Percentiles rank a stretch among this genome's conserved stretches.
phyloP scores from a whole-genome alignment of 2,797 vertebrate genomes.

The Pyrocephalus nanus region DNA sequence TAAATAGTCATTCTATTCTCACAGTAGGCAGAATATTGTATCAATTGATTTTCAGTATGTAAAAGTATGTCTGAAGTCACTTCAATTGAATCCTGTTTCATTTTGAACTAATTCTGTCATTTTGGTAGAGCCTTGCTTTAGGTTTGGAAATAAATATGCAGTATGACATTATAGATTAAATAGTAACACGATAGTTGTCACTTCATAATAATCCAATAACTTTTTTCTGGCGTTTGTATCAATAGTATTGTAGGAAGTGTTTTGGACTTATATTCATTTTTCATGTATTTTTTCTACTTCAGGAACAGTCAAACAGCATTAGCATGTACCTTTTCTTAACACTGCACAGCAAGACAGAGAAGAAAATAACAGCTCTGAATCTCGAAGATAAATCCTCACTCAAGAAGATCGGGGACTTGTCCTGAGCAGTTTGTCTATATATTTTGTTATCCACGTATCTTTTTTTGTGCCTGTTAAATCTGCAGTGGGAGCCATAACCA shows the following conservation, averaged over 20 bases:
- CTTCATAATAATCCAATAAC: neutral
- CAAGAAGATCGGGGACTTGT: neutral
- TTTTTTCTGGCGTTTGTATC: neutral
- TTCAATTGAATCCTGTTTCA: neutral
- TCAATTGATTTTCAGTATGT: neutral
- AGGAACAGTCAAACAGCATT: neutral
- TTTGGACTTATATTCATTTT: neutral
- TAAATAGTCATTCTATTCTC: neutral
- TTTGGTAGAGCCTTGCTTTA: neutral
- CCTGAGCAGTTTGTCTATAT: neutral
- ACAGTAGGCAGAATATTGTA: neutral
- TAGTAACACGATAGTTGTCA: neutral
- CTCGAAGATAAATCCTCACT: neutral
- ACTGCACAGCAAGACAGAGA: neutral
- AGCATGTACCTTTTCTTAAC: neutral
- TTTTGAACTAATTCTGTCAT: neutral
- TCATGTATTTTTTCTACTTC: neutral
- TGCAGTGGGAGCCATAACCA: neutral
- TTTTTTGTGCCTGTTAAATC: neutral
- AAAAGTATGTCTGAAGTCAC: neutral
- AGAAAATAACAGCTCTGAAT: neutral
- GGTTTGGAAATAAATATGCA: neutral
- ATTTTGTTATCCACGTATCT: neutral
- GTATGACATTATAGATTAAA: neutral
- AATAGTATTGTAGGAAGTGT: neutral